A percentile compares a stretch with the other conserved stretches of the same genome.
These are phyloP conservation scores for Tenthredo scrophulariae DNA, from an alignment of 2,888 invertebrate species.

Conservation along the genomic window DNA sequence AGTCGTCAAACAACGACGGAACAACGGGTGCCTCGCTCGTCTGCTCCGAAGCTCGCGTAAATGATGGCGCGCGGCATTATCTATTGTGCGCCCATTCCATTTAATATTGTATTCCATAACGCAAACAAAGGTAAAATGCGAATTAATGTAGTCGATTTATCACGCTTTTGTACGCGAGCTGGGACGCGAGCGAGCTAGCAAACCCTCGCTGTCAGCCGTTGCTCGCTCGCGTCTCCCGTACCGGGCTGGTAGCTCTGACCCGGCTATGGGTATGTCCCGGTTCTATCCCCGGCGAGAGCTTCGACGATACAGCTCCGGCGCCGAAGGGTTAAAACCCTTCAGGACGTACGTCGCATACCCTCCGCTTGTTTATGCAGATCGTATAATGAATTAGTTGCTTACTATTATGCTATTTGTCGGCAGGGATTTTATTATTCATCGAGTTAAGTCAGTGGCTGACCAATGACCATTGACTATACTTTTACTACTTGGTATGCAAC, in stretches of 20 bases:
- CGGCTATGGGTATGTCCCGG: neutral
- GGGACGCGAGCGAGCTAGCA: slow-evolving; percentile 67
- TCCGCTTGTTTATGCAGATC: slow-evolving; percentile 1
- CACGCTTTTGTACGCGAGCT: slow-evolving; percentile 76
- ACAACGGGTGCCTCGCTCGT: slow-evolving; percentile 3
- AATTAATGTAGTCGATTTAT: slow-evolving; percentile 78
- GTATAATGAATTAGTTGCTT: neutral
- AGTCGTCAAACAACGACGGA: slow-evolving; percentile 44
- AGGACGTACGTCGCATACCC: neutral
- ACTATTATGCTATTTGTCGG: slow-evolving; percentile 17
- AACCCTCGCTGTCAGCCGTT: slow-evolving; percentile 58
- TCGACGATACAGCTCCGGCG: neutral
- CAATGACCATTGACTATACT: neutral
- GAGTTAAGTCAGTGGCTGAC: neutral
- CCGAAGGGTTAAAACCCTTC: slow-evolving; percentile 21
- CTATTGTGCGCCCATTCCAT: slow-evolving; percentile 77
- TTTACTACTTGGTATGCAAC: slow-evolving; percentile 16
- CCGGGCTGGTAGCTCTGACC: slow-evolving; percentile 28
- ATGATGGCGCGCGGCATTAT: slow-evolving; percentile 76
- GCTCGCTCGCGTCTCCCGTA: slow-evolving; percentile 25
- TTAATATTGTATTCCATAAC: slow-evolving; percentile 78
- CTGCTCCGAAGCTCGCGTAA: slow-evolving; percentile 62
- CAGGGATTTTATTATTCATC: slow-evolving; percentile 48
- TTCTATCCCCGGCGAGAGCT: neutral
- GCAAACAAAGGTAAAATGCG: slow-evolving; percentile 78